Conservation (phyloP, 2,888 invertebrate species). For the Nysson spinosus region DNA sequence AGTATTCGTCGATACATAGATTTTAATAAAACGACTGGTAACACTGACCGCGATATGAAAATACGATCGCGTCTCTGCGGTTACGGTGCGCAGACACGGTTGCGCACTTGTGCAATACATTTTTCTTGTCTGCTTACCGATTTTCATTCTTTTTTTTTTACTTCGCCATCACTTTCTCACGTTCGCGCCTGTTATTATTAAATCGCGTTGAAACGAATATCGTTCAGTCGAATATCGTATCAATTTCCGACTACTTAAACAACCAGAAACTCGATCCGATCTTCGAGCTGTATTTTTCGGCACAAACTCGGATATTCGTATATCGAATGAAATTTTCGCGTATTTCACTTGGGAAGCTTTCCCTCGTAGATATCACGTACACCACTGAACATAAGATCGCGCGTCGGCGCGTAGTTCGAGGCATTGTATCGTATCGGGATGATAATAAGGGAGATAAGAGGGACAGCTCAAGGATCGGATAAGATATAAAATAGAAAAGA, state of each 20-base stretch:
- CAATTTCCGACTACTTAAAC: too few species aligned
- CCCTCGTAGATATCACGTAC: conserved; percentile 17
- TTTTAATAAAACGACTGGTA: conserved; percentile 1
- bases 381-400: conserved; percentile 29
- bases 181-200: background rate
- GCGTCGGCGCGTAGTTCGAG: background rate
- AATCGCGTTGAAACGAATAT: too few species aligned
- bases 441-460: conserved; percentile 24
- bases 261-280: too few species aligned
- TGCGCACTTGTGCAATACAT: too few species aligned
- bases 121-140: background rate
- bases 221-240: too few species aligned
- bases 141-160: background rate
- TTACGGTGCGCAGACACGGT: conserved; percentile 10
- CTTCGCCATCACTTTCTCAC: conserved; percentile 5
- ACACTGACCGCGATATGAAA: conserved; percentile 31
- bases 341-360: conserved; percentile 11
- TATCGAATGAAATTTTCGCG: background rate
- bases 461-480: conserved; percentile 3
- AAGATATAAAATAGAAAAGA: conserved; percentile 31
- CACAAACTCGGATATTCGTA: too few species aligned
- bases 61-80: conserved; percentile 41
- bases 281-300: too few species aligned
- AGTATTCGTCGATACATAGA: background rate
- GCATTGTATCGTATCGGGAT: conserved; percentile 15